A percentile compares a stretch with the other conserved stretches of the same genome.
Conservation (phyloP, 2,888 invertebrate genomes). For the Hypercompe scribonia region DNA sequence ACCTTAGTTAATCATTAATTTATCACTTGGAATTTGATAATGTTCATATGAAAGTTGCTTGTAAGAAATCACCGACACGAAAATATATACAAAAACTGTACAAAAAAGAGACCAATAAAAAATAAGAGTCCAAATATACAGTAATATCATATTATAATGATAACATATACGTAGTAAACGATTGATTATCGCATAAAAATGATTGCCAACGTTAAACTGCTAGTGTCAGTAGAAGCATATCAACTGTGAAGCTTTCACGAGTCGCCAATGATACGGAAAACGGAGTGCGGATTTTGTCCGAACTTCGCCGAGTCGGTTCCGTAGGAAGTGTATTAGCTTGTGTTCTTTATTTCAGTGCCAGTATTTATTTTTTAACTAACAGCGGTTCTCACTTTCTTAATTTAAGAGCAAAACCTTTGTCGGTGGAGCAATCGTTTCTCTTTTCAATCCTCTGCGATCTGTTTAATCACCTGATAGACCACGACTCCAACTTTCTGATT, state of each 20-base stretch:
- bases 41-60: too few species aligned
- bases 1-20: background rate
- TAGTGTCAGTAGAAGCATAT: conserved; percentile 48
- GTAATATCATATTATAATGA: background rate
- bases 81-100: too few species aligned
- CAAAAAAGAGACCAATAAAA: too few species aligned
- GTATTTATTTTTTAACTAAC: background rate
- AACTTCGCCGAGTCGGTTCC: conserved; percentile 44
- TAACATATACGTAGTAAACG: background rate
- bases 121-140: too few species aligned
- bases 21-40: too few species aligned
- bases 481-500: too few species aligned
- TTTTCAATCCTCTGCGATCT: too few species aligned
- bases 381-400: too few species aligned
- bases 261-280: conserved; percentile 56
- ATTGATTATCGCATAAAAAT: conserved; percentile 14
- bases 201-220: conserved; percentile 22
- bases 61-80: too few species aligned
- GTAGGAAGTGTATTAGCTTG: conserved; percentile 6
- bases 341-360: background rate
- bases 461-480: too few species aligned
- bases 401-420: too few species aligned
- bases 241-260: conserved; percentile 52
- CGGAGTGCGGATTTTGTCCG: conserved; percentile 34
- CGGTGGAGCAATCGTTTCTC: too few species aligned